Percentiles rank a stretch among this genome's conserved stretches.
These are phyloP conservation scores for Zapus hudsonius DNA, from an alignment of 2,113 vertebrate species.

Conservation along the genomic window DNA sequence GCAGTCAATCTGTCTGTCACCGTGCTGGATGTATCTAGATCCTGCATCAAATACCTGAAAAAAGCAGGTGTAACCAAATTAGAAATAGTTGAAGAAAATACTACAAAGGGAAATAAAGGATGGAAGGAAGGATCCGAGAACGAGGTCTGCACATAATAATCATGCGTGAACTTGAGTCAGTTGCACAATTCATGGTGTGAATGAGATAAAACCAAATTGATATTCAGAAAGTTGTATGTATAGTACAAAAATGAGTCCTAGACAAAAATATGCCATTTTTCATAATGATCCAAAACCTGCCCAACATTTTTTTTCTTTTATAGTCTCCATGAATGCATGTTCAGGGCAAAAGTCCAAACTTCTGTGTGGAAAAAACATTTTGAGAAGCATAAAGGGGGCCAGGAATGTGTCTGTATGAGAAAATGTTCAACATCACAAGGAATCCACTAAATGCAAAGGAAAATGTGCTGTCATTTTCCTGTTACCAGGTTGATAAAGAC, in stretches of 20 bases:
- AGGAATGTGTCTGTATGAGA: background rate
- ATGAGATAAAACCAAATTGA: background rate
- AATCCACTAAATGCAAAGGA: background rate
- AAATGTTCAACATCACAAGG: background rate
- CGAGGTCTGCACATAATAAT: background rate
- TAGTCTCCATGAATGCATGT: background rate
- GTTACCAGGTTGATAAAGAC: background rate
- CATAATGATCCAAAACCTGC: background rate
- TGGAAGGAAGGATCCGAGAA: background rate
- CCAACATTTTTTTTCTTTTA: background rate
- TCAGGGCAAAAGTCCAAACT: background rate
- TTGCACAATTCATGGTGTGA: background rate
- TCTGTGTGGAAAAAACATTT: background rate
- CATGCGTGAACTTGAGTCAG: background rate
- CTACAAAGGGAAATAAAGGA: background rate
- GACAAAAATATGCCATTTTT: background rate
- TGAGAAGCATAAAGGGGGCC: background rate
- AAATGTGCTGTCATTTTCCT: background rate
- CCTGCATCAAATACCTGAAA: background rate
- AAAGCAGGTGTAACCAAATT: background rate
- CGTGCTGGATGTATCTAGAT: background rate
- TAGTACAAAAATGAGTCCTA: background rate
- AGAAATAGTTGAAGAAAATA: slow-evolving; percentile 2
- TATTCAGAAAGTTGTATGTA: background rate
- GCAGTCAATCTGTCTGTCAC: background rate